These are phyloP conservation scores for Belgica antarctica DNA, from an alignment of 2,888 invertebrate genomes.

Conservation along the genomic window DNA sequence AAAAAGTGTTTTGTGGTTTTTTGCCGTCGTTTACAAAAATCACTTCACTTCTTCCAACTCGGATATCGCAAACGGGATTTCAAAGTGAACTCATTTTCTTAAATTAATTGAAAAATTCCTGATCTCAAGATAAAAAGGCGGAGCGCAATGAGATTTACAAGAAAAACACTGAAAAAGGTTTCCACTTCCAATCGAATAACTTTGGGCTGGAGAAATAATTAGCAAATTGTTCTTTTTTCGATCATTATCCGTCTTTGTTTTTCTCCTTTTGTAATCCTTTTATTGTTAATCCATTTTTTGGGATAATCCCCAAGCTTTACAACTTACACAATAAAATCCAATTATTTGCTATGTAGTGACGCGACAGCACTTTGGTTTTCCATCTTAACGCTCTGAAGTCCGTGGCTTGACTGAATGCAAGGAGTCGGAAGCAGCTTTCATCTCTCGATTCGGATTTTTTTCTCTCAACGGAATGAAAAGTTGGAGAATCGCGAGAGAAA, in stretches of 20 bases:
- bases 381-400: not conserved
- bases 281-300: too few species aligned
- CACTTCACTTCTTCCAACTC: too few species aligned
- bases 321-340: too few species aligned
- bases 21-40: not conserved
- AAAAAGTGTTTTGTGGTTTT: too few species aligned
- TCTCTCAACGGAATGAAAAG: not conserved
- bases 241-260: not conserved
- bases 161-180: too few species aligned
- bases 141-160: too few species aligned
- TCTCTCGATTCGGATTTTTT: not conserved
- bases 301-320: too few species aligned
- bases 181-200: not conserved
- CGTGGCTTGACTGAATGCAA: not conserved
- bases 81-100: not conserved
- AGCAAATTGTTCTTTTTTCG: not conserved
- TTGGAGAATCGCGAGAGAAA: not conserved
- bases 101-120: not conserved
- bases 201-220: not conserved
- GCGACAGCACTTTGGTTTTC: too few species aligned
- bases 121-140: not conserved
- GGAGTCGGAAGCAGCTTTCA: not conserved
- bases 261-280: not conserved
- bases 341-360: too few species aligned
- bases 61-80: too few species aligned